Conservation (phyloP, 2,113 vertebrate species). For the Pomatostomus ruficeps region DNA sequence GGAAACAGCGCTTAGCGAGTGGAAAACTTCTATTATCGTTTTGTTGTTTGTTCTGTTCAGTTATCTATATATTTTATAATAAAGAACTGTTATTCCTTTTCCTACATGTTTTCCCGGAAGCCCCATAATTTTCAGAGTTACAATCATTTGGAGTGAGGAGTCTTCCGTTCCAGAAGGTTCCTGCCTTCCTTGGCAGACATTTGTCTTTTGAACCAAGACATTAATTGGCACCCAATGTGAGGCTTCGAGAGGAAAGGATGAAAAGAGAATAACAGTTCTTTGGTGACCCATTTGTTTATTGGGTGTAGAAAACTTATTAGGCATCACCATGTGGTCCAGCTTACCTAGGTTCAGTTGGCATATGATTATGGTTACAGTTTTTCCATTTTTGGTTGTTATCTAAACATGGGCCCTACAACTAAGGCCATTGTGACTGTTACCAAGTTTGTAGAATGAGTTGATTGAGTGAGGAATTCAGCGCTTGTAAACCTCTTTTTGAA, state of each 20-base stretch:
- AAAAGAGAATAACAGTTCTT: neutral
- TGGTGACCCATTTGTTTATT: neutral
- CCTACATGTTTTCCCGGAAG: neutral
- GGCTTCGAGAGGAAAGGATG: neutral
- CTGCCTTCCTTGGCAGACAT: neutral
- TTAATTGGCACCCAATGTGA: accelerated
- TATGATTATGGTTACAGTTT: neutral
- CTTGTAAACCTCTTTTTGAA: neutral
- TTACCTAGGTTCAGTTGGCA: neutral
- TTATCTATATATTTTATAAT: neutral
- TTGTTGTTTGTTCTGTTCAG: neutral
- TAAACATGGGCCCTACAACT: neutral
- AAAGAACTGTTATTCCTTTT: neutral
- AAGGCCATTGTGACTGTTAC: neutral
- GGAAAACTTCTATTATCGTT: no score
- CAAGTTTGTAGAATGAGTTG: neutral
- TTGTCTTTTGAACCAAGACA: neutral
- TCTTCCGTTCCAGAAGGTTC: neutral
- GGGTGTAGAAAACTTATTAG: neutral
- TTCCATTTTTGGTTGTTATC: neutral
- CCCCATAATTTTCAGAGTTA: neutral
- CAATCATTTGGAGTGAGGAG: neutral
- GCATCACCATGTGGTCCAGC: neutral
- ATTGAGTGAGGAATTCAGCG: neutral
- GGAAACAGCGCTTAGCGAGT: neutral